Percentiles rank a stretch among this genome's conserved stretches.
phyloP scores from a whole-genome alignment of 2,113 vertebrate species.

The Calidris pugnax region DNA sequence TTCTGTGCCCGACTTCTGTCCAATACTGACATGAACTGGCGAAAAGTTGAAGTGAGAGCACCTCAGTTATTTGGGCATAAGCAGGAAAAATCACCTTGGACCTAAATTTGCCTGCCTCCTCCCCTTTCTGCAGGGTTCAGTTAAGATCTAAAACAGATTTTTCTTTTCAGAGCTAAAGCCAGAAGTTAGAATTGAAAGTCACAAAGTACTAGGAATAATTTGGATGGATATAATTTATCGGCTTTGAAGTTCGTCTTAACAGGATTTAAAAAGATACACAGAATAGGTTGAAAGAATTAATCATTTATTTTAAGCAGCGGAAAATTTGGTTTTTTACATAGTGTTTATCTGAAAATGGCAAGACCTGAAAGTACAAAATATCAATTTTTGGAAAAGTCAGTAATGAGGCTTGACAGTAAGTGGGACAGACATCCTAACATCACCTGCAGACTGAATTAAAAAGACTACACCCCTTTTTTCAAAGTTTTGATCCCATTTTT shows the following conservation, averaged over 20 bases:
- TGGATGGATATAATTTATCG: not conserved
- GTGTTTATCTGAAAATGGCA: conserved; percentile 25
- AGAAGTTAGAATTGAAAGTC: not conserved
- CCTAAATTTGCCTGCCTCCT: not conserved
- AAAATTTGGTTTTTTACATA: conserved; percentile 22
- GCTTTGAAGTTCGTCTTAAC: not conserved
- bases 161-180: not conserved
- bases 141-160: not conserved
- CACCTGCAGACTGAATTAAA: not conserved
- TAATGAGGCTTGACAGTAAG: not conserved
- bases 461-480: not conserved
- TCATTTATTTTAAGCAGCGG: conserved; percentile 66
- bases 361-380: conserved; percentile 58
- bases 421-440: not conserved
- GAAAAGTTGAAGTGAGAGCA: not conserved
- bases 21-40: rapidly evolving
- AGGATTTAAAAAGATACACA: not conserved
- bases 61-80: not conserved
- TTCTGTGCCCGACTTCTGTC: not conserved
- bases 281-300: conserved; percentile 43
- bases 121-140: not conserved
- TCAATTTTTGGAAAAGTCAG: conserved; percentile 26
- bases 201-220: not conserved
- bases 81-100: not conserved
- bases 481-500: not conserved